Conservation (phyloP, 2,888 invertebrate genomes). For the Aphidoletes aphidimyza region DNA sequence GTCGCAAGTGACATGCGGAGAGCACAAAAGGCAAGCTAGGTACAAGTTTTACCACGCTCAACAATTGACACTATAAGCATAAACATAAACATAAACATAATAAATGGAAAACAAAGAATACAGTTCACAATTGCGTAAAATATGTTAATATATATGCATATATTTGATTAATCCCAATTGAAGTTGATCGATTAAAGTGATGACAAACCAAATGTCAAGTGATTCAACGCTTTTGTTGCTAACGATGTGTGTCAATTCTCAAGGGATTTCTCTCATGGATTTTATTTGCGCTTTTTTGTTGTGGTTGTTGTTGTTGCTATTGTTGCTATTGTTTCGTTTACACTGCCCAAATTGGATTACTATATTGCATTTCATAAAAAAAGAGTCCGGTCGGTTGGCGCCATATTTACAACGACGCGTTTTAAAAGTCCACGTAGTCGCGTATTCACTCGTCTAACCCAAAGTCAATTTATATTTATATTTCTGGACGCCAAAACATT, state of each 20-base stretch:
- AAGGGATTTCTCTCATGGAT: neutral
- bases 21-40: too few species aligned
- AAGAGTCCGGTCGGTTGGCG: neutral
- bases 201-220: neutral
- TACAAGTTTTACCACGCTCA: too few species aligned
- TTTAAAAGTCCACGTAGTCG: neutral
- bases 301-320: too few species aligned
- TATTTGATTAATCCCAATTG: neutral
- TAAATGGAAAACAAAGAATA: too few species aligned
- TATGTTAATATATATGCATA: neutral
- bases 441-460: neutral
- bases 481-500: neutral
- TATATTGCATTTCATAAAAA: neutral
- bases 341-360: neutral
- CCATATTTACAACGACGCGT: neutral
- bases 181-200: neutral
- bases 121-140: neutral
- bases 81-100: too few species aligned
- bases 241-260: conserved; percentile 9
- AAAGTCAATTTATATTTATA: neutral
- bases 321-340: too few species aligned
- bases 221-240: neutral
- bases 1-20: too few species aligned
- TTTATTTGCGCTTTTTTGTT: neutral
- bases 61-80: too few species aligned